These are phyloP conservation scores for Tetrapedia diversipes DNA, from an alignment of 2,888 invertebrate genomes.

Conservation along the genomic window DNA sequence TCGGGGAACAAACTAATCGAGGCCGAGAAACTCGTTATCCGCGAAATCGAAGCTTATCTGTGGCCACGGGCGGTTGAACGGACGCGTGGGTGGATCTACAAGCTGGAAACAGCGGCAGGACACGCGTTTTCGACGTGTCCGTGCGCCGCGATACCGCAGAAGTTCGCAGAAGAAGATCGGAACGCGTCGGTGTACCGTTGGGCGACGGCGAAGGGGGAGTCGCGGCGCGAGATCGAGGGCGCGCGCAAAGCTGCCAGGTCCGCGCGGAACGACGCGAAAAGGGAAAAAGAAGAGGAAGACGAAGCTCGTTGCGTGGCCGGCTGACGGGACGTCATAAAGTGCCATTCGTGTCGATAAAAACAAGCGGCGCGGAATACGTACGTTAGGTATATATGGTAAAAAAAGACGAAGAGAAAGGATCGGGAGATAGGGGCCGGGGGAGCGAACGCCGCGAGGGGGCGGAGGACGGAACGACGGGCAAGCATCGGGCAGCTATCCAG, in stretches of 20 bases:
- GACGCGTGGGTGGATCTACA: constrained; percentile 37
- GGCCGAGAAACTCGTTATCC: constrained; percentile 6
- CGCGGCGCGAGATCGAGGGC: background rate
- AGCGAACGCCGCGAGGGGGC: constrained; percentile 16
- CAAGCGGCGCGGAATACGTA: constrained; percentile 68
- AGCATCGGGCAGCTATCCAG: constrained; percentile 69
- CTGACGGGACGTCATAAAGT: constrained; percentile 78
- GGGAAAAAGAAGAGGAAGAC: constrained; percentile 51
- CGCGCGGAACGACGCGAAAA: background rate
- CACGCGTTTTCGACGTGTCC: constrained; percentile 52
- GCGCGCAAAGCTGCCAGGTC: background rate
- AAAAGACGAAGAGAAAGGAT: constrained; percentile 23
- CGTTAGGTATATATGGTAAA: constrained; percentile 39
- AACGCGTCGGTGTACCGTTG: constrained; percentile 5
- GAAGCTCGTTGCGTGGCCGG: constrained; percentile 53
- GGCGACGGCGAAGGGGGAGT: background rate
- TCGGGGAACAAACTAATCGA: constrained; percentile 3
- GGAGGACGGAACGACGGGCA: constrained; percentile 38
- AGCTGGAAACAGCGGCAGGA: constrained; percentile 40
- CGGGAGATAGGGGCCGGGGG: constrained; percentile 30
- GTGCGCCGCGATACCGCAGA: constrained; percentile 22
- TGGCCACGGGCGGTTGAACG: background rate
- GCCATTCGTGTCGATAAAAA: constrained; percentile 74
- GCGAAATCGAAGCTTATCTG: constrained; percentile 23
- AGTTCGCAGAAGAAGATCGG: constrained; percentile 20